phyloP scores from a whole-genome alignment of 2,888 invertebrate genomes.

The Leptopilina drosophilae region DNA sequence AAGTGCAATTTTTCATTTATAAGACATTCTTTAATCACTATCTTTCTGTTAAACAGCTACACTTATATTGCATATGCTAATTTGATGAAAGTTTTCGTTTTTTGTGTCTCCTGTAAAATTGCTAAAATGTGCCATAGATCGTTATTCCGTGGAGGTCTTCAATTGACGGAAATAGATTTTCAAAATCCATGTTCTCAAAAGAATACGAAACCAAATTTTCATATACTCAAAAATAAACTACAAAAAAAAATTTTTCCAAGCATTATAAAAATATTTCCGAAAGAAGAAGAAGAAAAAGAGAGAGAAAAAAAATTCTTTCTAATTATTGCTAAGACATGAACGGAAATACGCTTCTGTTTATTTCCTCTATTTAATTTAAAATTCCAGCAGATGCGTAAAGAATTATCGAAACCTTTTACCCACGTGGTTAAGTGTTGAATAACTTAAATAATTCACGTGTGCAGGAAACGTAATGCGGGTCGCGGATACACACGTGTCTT shows the following conservation, averaged over 20 bases:
- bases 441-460: conserved; percentile 26
- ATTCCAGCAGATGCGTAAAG: conserved; percentile 59
- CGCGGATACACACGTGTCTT: conserved; percentile 55
- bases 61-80: too few species aligned
- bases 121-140: too few species aligned
- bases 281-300: neutral
- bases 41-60: too few species aligned
- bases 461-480: conserved; percentile 56
- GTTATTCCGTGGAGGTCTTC: too few species aligned
- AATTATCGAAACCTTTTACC: conserved; percentile 63
- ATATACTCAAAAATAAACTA: neutral
- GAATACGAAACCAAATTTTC: too few species aligned
- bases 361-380: conserved; percentile 17
- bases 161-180: too few species aligned
- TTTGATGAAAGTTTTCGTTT: too few species aligned
- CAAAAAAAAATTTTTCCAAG: neutral
- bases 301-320: neutral
- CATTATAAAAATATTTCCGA: neutral
- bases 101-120: too few species aligned
- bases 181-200: too few species aligned
- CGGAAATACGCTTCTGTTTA: conserved; percentile 20
- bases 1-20: too few species aligned
- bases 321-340: conserved; percentile 6
- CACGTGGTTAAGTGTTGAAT: conserved; percentile 57
- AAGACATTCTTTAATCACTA: too few species aligned